Base-by-base conservation (phyloP, 2,797 vertebrate genomes). In the Halcyon leucocephala region DNA sequence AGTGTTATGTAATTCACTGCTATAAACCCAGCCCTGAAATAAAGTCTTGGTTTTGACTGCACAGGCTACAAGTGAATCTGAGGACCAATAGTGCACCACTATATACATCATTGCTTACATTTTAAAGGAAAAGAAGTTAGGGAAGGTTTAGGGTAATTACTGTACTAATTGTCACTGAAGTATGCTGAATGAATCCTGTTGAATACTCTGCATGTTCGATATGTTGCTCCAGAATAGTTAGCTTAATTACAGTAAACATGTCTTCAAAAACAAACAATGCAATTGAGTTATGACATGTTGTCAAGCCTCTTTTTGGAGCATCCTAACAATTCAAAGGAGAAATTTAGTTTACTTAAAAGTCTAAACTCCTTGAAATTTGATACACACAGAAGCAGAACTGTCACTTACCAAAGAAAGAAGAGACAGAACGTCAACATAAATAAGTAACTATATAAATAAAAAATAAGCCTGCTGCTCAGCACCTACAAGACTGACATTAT, bases 381-480 rank as follows among this genome's bases (percentile, higher is more conserved):
- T 37, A 91, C 84, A 4, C 71, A 51, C 4, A 44, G 41, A 73
- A 51, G 62, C 33, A 89, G 79, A 93, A 91, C 82, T 82, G 90
- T 82, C 80, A 90, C 87, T 93, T 97, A 72, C 33, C 48, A 64
- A 76, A 86, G 48, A 97, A 97, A 97, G 87, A 93, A 91, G 94
- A 97, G 90, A 95, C 87, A 71, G 81, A 96, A 84, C 5, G 3
- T 46, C 89, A 90, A 88, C 96, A 96, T 97, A 96, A 97, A 96
- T 97, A 97, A 97, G 57, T 97, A 94, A 96, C 89, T 85, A 60
- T 79, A 97, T 97, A 96, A 97, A 97, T 97, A 97, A 97, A 96
- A 97, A 85, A 97, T 96, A 95, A 93, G 66, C 46, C 86, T 86
- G 74, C 57, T 85, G 78, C 89, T 93, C 70, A 83, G 60, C 76